A percentile compares a stretch with the other conserved stretches of the same genome.
These are phyloP conservation scores for Oryzias javanicus DNA, from an alignment of 2,113 vertebrate species.

Conservation along the genomic window DNA sequence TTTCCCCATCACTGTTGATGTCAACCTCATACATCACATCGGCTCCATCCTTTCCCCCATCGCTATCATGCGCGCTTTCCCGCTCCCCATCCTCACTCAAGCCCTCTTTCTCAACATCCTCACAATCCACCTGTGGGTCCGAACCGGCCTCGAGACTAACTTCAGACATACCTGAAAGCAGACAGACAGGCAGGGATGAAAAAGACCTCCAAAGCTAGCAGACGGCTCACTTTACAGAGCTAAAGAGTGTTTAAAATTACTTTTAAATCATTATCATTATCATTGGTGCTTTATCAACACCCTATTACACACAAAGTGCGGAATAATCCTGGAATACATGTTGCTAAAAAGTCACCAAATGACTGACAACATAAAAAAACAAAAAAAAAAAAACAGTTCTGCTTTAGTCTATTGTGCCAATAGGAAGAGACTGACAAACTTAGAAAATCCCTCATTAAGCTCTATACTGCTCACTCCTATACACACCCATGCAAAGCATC, in stretches of 20 bases:
- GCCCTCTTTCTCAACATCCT: constrained; percentile 50
- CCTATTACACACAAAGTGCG: no score
- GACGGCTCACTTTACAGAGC: background rate
- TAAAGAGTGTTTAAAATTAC: background rate
- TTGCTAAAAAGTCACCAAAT: no score
- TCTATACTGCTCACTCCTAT: background rate
- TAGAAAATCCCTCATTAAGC: no score
- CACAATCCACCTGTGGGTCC: constrained; percentile 56
- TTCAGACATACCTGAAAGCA: constrained; percentile 81
- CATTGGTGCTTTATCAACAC: no score
- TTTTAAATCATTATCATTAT: no score
- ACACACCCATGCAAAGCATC: background rate
- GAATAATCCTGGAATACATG: no score
- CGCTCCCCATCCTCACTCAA: constrained; percentile 40
- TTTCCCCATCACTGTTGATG: constrained; percentile 47
- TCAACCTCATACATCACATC: constrained; percentile 51
- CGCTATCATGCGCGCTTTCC: constrained; percentile 37
- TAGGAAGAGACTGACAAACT: no score
- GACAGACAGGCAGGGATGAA: constrained; percentile 56
- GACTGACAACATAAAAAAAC: no score
- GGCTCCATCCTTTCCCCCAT: constrained; percentile 16
- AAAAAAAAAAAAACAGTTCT: no score
- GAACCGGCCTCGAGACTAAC: constrained; percentile 74
- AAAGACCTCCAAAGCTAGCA: constrained; percentile 2
- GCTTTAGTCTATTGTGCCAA: no score